phyloP scores from a whole-genome alignment of 2,113 vertebrate genomes.

The Oriolus oriolus region DNA sequence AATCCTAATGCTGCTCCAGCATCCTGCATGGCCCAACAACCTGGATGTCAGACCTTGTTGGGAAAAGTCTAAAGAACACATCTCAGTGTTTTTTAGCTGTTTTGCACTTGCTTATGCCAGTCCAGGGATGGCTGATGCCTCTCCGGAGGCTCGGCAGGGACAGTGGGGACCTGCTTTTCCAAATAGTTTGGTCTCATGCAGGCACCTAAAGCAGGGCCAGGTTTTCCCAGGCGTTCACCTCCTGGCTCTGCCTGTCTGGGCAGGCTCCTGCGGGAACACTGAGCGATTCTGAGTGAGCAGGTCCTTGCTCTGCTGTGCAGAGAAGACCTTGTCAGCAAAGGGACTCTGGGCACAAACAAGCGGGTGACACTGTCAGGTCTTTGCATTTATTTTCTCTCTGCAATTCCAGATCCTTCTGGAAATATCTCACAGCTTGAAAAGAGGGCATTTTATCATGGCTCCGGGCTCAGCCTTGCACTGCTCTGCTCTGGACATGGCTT shows the following conservation, averaged over 20 bases:
- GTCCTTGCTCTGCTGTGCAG: neutral
- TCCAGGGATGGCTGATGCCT: neutral
- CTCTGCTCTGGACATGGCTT: neutral
- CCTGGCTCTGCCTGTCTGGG: neutral
- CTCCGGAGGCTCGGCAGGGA: neutral
- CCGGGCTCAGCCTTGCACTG: neutral
- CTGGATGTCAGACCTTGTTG: neutral
- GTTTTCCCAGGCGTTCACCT: neutral
- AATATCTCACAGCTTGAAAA: neutral
- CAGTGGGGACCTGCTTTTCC: neutral
- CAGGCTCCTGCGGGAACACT: neutral
- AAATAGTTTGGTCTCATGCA: neutral
- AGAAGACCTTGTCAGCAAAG: neutral
- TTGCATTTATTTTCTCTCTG: neutral
- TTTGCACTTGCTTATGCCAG: neutral
- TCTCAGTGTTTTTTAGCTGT: neutral
- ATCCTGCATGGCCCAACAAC: neutral
- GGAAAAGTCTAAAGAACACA: neutral
- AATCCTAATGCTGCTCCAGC: rapidly evolving
- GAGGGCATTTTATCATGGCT: rapidly evolving
- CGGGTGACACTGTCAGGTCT: neutral
- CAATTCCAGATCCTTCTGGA: neutral
- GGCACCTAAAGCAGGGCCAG: neutral
- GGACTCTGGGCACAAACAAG: neutral
- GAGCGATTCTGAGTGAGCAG: neutral